A percentile compares a stretch with the other conserved stretches of the same genome.
These are phyloP conservation scores for Xiphorhynchus elegans DNA, from an alignment of 2,113 vertebrate species.

Conservation along the genomic window DNA sequence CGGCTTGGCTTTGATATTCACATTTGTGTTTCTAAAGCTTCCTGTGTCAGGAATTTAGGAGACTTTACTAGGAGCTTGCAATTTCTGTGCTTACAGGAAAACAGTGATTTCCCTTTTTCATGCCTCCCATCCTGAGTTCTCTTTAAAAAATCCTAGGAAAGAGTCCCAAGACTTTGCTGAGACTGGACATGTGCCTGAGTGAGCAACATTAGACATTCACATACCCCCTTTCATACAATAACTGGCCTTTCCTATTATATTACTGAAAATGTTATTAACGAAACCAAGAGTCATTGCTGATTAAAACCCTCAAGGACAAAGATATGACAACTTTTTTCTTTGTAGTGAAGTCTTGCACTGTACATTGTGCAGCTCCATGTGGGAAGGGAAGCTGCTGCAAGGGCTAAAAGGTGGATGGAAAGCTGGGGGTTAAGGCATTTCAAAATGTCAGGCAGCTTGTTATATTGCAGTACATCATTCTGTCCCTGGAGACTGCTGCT, in stretches of 20 bases:
- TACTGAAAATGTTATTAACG: slow-evolving; percentile 40
- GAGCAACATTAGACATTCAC: background rate
- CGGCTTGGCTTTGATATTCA: background rate
- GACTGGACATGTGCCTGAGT: background rate
- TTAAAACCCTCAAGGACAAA: slow-evolving; percentile 81
- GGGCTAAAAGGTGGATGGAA: slow-evolving; percentile 32
- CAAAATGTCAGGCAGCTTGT: slow-evolving; percentile 70
- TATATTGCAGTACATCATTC: slow-evolving; percentile 74
- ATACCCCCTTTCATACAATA: background rate
- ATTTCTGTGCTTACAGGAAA: background rate
- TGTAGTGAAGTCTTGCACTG: background rate
- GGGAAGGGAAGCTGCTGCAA: slow-evolving; percentile 25
- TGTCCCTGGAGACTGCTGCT: slow-evolving; percentile 56
- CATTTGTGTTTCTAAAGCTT: background rate
- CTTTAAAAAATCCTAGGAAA: background rate
- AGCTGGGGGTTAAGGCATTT: slow-evolving; percentile 65
- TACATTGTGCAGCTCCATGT: background rate
- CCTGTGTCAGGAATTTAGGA: background rate
- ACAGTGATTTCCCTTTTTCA: background rate
- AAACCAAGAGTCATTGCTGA: slow-evolving; percentile 59
- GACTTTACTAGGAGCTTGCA: background rate
- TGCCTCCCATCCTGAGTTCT: background rate
- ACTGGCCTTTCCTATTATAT: background rate
- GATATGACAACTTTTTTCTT: slow-evolving; percentile 54
- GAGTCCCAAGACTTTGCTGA: background rate